A percentile compares a stretch with the other conserved stretches of the same genome.
phyloP scores from a whole-genome alignment of 1,140 invertebrate species.

The Drosophila truncata region DNA sequence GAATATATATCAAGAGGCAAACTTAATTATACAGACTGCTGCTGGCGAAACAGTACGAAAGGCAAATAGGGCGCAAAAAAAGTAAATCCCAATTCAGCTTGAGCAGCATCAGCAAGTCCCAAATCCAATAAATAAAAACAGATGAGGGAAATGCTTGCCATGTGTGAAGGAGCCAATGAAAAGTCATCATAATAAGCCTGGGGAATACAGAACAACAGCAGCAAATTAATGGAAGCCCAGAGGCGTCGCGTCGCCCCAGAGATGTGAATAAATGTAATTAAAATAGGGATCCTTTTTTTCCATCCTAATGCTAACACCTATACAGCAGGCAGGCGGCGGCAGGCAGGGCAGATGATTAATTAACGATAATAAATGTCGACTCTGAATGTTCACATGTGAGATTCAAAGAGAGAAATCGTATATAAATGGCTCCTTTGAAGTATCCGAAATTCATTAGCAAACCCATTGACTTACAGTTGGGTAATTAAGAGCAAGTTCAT shows the following conservation, averaged over 20 bases:
- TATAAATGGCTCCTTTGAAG: slow-evolving; percentile 21
- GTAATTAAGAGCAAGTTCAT: slow-evolving; percentile 39
- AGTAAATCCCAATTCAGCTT: slow-evolving; percentile 64
- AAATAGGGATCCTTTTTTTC: slow-evolving; percentile 44
- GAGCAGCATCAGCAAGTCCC: slow-evolving; percentile 78
- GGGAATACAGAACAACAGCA: slow-evolving; percentile 57
- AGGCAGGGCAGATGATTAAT: slow-evolving; percentile 63
- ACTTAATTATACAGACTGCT: slow-evolving; percentile 65
- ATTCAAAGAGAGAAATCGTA: background rate
- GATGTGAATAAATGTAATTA: slow-evolving; percentile 72
- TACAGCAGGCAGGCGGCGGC: background rate
- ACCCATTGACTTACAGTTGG: background rate
- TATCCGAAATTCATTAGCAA: slow-evolving; percentile 24
- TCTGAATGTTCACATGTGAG: background rate
- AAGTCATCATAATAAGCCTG: slow-evolving; percentile 68
- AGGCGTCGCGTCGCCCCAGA: background rate
- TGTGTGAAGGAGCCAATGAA: slow-evolving; percentile 54
- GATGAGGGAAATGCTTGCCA: slow-evolving; percentile 30
- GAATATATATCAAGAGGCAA: slow-evolving; percentile 61
- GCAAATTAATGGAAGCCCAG: slow-evolving; percentile 36
- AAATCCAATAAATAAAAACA: slow-evolving; percentile 80
- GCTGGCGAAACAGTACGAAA: slow-evolving; percentile 35
- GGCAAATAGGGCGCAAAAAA: slow-evolving; percentile 29
- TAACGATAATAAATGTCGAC: slow-evolving; percentile 34
- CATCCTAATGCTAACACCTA: background rate